Base-by-base conservation (phyloP, 2,888 invertebrate species). In the Cyaniris semiargus region DNA sequence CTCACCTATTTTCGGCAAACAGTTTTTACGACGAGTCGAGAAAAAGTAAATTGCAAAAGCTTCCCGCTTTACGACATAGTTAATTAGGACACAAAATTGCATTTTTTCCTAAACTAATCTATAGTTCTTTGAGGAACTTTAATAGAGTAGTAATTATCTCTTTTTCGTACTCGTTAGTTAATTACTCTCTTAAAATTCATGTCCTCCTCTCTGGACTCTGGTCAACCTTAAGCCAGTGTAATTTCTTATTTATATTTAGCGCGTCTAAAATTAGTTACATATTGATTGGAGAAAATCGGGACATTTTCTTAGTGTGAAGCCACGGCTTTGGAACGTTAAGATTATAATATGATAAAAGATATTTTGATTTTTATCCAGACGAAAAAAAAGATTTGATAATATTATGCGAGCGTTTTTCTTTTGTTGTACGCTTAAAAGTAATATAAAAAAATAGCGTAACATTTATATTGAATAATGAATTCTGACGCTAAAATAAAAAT, bases 121-220 rank as follows among this genome's bases (percentile, higher is more conserved):
- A 60, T 60, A 60, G 23, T 60, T 60, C 60, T 60, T 60, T 60
- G 60, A 60, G 23, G 60, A 23, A 10, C 60, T 60, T 60, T 60
- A 60, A 23, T 60, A 60, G 21, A 60, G 60, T 60, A 60, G 23
- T 23, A 23, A 60, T 13, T 23, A 60, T 13, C 10, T 60, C 60
- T 60, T 60, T 60, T 60, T 13, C 21, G 60, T 60, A 23, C 21
- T 60, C 23, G 21, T 10, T 10, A 60, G 60, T 60, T 60, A 60
- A 60, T 60, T 23, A 60, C 21, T 60, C 60, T 60, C 23, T 60
- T 60, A 23, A 60, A 60, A 60, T 60, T 60, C 60, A 60, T 23
- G 23, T 60, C 23, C 23, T 60, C 23, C 10, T 21, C 8, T 23
- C 21, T 60, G 3, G 60, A 10, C 8, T 23, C 21, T 60, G 3